Percentiles rank a stretch among this genome's conserved stretches.
These are phyloP conservation scores for Micromesistius poutassou DNA, from an alignment of 2,797 vertebrate genomes.

Conservation along the genomic window DNA sequence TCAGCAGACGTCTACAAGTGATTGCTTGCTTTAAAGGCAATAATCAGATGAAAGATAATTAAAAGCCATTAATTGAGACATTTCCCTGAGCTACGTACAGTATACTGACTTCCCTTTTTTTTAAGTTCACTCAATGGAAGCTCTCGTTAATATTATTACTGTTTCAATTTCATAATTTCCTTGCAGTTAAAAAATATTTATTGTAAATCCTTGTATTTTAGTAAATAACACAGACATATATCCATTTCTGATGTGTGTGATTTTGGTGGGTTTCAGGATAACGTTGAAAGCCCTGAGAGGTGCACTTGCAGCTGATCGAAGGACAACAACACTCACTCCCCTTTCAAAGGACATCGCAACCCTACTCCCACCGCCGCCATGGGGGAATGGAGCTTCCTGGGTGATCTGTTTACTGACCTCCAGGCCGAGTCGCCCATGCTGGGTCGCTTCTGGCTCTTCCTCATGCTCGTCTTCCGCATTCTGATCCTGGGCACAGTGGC, in stretches of 20 bases:
- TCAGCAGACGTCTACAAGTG: background rate
- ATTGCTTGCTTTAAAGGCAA: background rate
- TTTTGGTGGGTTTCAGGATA: background rate
- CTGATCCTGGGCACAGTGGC: conserved; percentile 88
- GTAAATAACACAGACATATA: background rate
- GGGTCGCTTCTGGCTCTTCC: conserved; percentile 88
- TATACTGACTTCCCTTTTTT: background rate
- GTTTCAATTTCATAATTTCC: no score
- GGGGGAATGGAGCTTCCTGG: conserved; percentile 86
- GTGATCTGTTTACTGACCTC: conserved; percentile 77
- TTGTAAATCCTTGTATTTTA: background rate
- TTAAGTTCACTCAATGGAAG: background rate
- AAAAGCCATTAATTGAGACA: background rate
- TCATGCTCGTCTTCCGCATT: conserved; percentile 91
- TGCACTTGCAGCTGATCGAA: background rate
- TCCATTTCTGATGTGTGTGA: background rate
- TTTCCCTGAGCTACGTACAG: background rate
- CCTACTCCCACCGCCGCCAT: conserved; percentile 55
- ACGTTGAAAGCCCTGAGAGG: background rate
- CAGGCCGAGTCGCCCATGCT: conserved; percentile 86
- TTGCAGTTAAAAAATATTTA: no score
- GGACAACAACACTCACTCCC: background rate
- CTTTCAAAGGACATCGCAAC: background rate
- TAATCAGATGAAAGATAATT: background rate
- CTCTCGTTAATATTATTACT: background rate